Evolutionary conservation across 2,888 invertebrate genomes (phyloP).

Genomic region (Colletes collaris): DNA sequence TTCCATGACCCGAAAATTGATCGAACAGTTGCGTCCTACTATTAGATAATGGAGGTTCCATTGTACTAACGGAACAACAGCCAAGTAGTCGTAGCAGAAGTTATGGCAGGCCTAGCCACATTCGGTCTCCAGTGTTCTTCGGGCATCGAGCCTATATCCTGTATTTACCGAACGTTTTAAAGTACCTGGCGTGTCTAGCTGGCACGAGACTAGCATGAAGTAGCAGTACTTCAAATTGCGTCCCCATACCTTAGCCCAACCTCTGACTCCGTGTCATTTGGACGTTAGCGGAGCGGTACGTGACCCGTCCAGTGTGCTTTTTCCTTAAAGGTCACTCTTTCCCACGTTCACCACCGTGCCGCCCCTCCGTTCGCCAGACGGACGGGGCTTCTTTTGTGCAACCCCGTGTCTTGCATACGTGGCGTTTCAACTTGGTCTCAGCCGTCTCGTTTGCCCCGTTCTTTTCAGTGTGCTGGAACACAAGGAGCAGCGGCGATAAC

Average conservation of each 20-base stretch:
- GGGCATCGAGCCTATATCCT: slow-evolving; percentile 11
- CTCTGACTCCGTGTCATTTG: slow-evolving; percentile 51
- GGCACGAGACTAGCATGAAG: slow-evolving; percentile 63
- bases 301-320: slow-evolving; percentile 27
- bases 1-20: too few relatives aligned
- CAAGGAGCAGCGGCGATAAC: slow-evolving; percentile 82
- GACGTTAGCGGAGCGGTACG: slow-evolving; percentile 53
- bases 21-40: too few relatives aligned
- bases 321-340: slow-evolving; percentile 26
- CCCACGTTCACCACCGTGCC: slow-evolving; percentile 3
- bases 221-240: slow-evolving; percentile 56
- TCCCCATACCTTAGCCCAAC: slow-evolving; percentile 9
- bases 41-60: too few relatives aligned
- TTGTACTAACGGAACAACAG: too few relatives aligned
- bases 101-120: background rate
- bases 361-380: background rate
- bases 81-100: too few relatives aligned
- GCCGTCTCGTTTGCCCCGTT: background rate
- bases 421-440: background rate
- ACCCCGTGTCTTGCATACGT: background rate
- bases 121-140: slow-evolving; percentile 8
- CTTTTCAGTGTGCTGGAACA: slow-evolving; percentile 85
- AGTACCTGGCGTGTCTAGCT: slow-evolving; percentile 57
- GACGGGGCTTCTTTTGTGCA: slow-evolving; percentile 1
- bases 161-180: slow-evolving; percentile 66